Evolutionary conservation across 2,797 vertebrate species (phyloP).

Genomic region (Neosalanx taihuensis): DNA sequence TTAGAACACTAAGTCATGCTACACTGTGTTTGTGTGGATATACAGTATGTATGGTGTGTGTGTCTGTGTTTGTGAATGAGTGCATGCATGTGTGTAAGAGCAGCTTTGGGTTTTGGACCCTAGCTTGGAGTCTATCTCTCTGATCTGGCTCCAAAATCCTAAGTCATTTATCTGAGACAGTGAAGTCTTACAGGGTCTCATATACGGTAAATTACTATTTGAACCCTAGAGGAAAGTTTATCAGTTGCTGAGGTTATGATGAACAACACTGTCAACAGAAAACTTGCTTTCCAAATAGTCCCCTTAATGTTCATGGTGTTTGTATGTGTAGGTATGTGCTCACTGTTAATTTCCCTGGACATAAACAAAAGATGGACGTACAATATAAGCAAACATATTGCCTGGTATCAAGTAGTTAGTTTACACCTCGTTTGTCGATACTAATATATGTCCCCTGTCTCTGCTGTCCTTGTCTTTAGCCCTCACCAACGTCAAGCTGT

Average conservation of each 20-base stretch:
- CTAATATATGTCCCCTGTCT: conserved; percentile 29
- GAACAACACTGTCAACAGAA: no score
- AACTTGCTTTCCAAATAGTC: no score
- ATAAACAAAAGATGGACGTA: no score
- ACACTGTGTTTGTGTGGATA: background rate
- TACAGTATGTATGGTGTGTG: background rate
- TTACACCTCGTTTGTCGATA: conserved; percentile 14
- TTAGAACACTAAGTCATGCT: background rate
- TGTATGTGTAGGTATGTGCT: no score
- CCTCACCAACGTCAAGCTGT: conserved; percentile 75
- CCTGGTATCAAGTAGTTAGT: background rate
- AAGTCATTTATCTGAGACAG: background rate
- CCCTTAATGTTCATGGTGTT: no score
- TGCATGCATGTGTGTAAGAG: conserved; percentile 16
- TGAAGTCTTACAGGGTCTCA: background rate
- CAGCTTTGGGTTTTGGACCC: conserved; percentile 39
- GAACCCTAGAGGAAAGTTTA: no score
- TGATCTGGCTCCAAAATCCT: background rate
- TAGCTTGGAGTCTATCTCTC: conserved; percentile 27
- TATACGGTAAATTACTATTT: background rate
- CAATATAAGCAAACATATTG: no score
- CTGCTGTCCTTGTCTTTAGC: conserved; percentile 47
- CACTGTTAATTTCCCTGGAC: no score
- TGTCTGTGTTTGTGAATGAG: background rate
- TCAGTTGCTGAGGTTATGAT: no score